Percentiles rank a stretch among this genome's conserved stretches.
Evolutionary conservation across 2,888 invertebrate genomes (phyloP).

Genomic region (Fragum fragum): DNA sequence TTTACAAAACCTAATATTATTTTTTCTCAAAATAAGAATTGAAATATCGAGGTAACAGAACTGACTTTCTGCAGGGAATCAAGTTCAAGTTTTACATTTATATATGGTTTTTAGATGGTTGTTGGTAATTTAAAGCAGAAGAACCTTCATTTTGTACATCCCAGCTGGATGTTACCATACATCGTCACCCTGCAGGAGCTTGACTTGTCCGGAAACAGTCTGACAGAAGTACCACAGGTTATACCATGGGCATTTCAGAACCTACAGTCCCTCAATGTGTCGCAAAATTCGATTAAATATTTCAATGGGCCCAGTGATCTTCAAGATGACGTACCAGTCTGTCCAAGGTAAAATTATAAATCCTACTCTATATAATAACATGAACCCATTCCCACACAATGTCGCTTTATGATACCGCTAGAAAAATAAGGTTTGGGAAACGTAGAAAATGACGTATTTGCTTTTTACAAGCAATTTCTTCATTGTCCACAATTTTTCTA

Average conservation of each 20-base stretch:
- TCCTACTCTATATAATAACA: too few species aligned
- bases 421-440: too few species aligned
- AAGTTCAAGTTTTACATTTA: too few species aligned
- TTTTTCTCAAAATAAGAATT: too few species aligned
- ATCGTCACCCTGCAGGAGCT: conserved; percentile 65
- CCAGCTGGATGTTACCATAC: conserved; percentile 67
- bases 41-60: too few species aligned
- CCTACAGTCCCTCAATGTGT: conserved; percentile 63
- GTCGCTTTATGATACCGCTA: too few species aligned
- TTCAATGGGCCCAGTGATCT: conserved; percentile 38
- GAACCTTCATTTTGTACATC: conserved; percentile 62
- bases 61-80: too few species aligned
- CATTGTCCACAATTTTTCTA: too few species aligned
- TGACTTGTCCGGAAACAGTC: conserved; percentile 70
- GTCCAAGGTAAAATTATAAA: conserved; percentile 59
- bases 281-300: conserved; percentile 63
- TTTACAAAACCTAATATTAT: too few species aligned
- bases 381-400: too few species aligned
- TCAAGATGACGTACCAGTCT: conserved; percentile 40
- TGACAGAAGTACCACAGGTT: conserved; percentile 66
- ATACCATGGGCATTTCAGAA: conserved; percentile 77
- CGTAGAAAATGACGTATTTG: too few species aligned
- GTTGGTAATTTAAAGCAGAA: conserved; percentile 40
- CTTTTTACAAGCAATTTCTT: too few species aligned
- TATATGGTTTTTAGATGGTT: conserved; percentile 46